phyloP scores from a whole-genome alignment of 2,797 vertebrate genomes.

The Gadopsis marmoratus region DNA sequence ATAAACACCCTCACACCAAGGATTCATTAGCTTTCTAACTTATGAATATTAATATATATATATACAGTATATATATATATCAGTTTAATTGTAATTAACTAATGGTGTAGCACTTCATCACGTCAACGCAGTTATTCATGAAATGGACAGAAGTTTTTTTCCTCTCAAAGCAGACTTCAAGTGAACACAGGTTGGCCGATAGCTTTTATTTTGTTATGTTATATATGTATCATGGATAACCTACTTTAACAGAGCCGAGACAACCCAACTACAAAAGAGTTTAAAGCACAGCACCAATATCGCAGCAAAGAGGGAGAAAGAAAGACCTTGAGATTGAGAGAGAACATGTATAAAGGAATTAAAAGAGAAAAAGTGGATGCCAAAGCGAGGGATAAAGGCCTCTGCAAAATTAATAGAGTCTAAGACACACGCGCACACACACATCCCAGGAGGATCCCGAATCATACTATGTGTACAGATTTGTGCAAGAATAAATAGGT shows the following conservation, averaged over 20 bases:
- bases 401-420: not conserved
- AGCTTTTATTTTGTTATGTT: not conserved
- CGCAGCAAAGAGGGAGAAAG: not conserved
- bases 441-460: conserved; percentile 3
- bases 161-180: not conserved
- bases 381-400: not conserved
- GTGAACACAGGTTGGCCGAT: not conserved
- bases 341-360: not conserved
- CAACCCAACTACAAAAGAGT: not conserved
- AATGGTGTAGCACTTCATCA: not conserved
- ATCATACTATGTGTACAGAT: not conserved
- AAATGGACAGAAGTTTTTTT: conserved; percentile 1
- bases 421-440: not conserved
- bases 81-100: conserved; percentile 30
- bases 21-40: conserved; percentile 24
- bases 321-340: not conserved
- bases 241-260: not conserved
- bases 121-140: conserved; percentile 5
- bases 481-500: conserved; percentile 5
- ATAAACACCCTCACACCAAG: conserved; percentile 27
- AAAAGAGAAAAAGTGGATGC: not conserved
- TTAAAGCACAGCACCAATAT: not conserved
- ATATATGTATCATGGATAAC: not conserved
- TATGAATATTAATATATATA: conserved; percentile 1
- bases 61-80: not conserved